Percentiles rank a stretch among this genome's conserved stretches.
Conservation (phyloP, 2,797 vertebrate genomes). For the Pteropus rufus region DNA sequence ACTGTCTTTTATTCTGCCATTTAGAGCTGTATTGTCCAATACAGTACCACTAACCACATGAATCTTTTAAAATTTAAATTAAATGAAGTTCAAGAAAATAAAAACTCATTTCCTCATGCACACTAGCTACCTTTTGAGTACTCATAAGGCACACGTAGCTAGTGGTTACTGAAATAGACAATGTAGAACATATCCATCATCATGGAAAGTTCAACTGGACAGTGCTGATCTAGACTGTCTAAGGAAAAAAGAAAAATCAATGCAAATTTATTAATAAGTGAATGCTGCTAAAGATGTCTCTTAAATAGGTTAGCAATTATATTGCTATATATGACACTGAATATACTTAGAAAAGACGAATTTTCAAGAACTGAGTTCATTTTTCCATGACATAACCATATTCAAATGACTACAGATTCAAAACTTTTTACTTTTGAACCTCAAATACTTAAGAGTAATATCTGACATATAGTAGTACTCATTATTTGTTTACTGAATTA, state of each 20-base stretch:
- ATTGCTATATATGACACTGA: not conserved
- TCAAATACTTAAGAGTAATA: not conserved
- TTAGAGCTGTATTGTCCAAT: not conserved
- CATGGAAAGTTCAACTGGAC: not conserved
- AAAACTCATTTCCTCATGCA: not conserved
- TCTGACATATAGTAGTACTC: not conserved
- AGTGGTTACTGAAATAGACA: not conserved
- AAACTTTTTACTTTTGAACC: not conserved
- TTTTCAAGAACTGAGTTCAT: not conserved
- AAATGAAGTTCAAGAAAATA: not conserved
- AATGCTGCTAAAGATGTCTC: not conserved
- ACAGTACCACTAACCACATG: not conserved
- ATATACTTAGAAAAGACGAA: not conserved
- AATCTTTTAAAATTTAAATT: not conserved
- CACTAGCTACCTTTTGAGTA: not conserved
- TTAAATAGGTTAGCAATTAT: constrained; percentile 9
- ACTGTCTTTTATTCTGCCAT: not conserved
- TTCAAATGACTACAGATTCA: not conserved
- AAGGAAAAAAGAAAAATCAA: not conserved
- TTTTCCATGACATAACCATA: not conserved
- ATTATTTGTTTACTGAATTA: not conserved
- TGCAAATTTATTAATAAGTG: not conserved
- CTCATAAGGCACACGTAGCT: not conserved
- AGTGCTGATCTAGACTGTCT: not conserved
- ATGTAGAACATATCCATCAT: not conserved